A percentile compares a stretch with the other conserved stretches of the same genome.
Evolutionary conservation across 1,140 invertebrate species (phyloP).

Genomic region (Philaenus spumarius): DNA sequence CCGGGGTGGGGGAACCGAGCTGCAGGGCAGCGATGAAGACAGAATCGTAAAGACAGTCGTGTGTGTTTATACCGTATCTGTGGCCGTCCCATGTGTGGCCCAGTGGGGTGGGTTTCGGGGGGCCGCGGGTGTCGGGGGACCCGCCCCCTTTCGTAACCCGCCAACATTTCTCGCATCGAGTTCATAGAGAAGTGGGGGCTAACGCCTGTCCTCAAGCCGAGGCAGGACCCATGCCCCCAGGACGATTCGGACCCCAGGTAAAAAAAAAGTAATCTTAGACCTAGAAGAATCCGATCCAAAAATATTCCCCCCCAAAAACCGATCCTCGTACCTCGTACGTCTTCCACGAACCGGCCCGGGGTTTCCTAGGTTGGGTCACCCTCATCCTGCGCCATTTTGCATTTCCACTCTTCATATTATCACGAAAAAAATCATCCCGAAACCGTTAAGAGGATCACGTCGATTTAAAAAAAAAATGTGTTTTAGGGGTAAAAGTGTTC

Average conservation of each 20-base stretch:
- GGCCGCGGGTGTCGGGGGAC: conserved; percentile 31
- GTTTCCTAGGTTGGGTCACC: no score
- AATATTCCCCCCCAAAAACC: no score
- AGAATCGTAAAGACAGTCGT: conserved; percentile 10
- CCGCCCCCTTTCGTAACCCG: conserved; percentile 45
- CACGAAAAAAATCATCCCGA: no score
- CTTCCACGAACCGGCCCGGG: no score
- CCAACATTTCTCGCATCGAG: conserved; percentile 93
- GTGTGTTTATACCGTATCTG: conserved; percentile 15
- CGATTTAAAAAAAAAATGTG: no score
- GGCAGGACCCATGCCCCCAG: conserved; percentile 79
- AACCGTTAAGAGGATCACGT: no score
- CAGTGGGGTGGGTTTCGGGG: conserved; percentile 18
- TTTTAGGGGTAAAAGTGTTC: no score
- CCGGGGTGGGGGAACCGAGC: conserved; percentile 8
- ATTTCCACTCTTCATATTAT: no score
- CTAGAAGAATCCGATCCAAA: no score
- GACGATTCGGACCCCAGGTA: conserved; percentile 45
- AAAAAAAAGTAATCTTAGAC: neutral
- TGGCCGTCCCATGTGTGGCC: conserved; percentile 1
- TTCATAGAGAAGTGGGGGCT: conserved; percentile 93
- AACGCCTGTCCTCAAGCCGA: conserved; percentile 89
- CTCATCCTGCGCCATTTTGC: no score
- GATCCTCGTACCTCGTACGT: no score
- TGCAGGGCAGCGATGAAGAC: conserved; percentile 7